Evolutionary conservation across 1,140 invertebrate genomes (phyloP).

Genomic region (Heliconius hewitsoni): DNA sequence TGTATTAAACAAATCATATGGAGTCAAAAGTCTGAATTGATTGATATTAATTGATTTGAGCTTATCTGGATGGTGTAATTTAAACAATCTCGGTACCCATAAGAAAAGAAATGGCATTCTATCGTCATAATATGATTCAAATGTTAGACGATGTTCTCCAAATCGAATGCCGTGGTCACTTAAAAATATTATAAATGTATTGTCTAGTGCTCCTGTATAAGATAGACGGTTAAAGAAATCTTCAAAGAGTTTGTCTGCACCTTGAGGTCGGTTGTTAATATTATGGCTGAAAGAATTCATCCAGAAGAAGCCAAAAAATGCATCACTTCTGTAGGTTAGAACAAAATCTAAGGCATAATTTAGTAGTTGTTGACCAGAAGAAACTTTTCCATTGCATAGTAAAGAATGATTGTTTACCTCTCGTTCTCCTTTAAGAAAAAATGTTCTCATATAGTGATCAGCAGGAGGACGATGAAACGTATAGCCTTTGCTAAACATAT

Average conservation of each 20-base stretch:
- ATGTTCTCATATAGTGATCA: conserved; percentile 88
- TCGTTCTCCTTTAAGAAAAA: conserved; percentile 83
- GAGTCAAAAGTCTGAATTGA: conserved; percentile 85
- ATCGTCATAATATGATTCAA: conserved; percentile 91
- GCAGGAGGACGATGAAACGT: conserved; percentile 81
- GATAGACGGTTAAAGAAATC: conserved; percentile 81
- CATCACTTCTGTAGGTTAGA: conserved; percentile 80
- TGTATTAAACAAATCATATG: conserved; percentile 83
- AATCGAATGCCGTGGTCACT: conserved; percentile 94
- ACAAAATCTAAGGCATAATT: conserved; percentile 84
- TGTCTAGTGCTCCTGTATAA: conserved; percentile 80
- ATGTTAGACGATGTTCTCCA: conserved; percentile 87
- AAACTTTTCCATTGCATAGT: conserved; percentile 82
- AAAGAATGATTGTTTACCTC: conserved; percentile 53
- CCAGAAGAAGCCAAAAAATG: conserved; percentile 88
- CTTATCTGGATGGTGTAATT: conserved; percentile 81
- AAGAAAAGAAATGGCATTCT: conserved; percentile 89
- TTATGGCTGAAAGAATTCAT: conserved; percentile 87
- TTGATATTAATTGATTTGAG: conserved; percentile 84
- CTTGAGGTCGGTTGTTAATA: conserved; percentile 82
- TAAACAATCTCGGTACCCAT: conserved; percentile 86
- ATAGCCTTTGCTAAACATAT: conserved; percentile 67
- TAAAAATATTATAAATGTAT: conserved; percentile 87
- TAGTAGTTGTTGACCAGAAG: conserved; percentile 82
- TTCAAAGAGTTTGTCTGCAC: conserved; percentile 82